These are phyloP conservation scores for Calameuta pallipes DNA, from an alignment of 2,888 invertebrate genomes.

Conservation along the genomic window DNA sequence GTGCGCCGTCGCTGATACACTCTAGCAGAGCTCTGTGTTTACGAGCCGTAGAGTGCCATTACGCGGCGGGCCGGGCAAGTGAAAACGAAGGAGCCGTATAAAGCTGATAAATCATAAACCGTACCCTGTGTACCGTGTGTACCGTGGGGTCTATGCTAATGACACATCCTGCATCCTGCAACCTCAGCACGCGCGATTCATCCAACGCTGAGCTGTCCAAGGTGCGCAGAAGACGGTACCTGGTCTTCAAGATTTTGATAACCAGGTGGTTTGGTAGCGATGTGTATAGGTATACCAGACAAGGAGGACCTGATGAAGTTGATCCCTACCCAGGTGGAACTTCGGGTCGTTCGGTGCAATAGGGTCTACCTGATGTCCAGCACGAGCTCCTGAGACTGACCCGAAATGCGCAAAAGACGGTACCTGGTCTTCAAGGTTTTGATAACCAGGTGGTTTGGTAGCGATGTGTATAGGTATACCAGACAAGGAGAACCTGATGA, in stretches of 20 bases:
- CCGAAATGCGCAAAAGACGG: too few relatives aligned
- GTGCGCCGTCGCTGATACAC: background rate
- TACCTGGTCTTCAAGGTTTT: background rate
- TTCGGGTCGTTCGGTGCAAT: background rate
- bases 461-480: background rate
- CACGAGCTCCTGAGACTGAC: slow-evolving; percentile 18
- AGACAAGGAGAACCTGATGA: background rate
- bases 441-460: background rate
- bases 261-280: background rate
- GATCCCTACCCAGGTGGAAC: background rate
- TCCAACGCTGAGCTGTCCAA: background rate
- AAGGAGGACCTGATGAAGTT: background rate
- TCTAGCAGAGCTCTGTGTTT: slow-evolving; percentile 10
- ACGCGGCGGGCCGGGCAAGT: slow-evolving; percentile 33
- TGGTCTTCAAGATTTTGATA: background rate
- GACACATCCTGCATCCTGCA: slow-evolving; percentile 55
- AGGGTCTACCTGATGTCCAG: background rate
- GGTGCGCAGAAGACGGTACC: background rate
- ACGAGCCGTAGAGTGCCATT: slow-evolving; percentile 39
- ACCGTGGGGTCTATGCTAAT: slow-evolving; percentile 48
- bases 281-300: background rate
- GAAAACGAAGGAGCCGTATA: slow-evolving; percentile 23
- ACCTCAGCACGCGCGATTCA: slow-evolving; percentile 23
- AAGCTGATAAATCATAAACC: slow-evolving; percentile 56
- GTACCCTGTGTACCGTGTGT: slow-evolving; percentile 34